Base-by-base conservation (phyloP, 2,113 vertebrate species). In the Ascaphus truei region DNA sequence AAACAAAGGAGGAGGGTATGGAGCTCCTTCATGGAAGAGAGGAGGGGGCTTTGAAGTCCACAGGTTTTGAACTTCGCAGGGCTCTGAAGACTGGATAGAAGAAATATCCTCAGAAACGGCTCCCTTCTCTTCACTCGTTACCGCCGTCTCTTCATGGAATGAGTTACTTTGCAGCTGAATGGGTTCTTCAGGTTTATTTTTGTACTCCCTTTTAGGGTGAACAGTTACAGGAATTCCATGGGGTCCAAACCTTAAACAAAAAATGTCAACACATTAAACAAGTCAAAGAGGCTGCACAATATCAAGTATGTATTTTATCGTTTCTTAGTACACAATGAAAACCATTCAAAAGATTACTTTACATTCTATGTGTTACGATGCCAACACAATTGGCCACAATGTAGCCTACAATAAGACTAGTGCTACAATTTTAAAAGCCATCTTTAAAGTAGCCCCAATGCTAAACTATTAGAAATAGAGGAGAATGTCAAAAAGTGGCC, bases 221-320 rank as follows among this genome's bases (percentile, higher is more conserved):
- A 95, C 86, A 3, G 97, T 96, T 87, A 98, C 93, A 75, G 97
- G 96, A 77, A 99, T 99, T 68, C 96, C 97, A 63, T 96, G 96
- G 15, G 96, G 97, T 79, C 97, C 97, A 68, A 98, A 98, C 90
- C 97, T 99, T 65, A 79, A 73, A 58, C 83, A 43, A 76, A 31
- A 62, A 71, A 58, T 62, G 4, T 61, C 7, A 74, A 75, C 69
- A 8, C 22, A 15, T 55, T 55, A 55, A n/a, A n/a, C n/a, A n/a
- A n/a, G n/a, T n/a, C n/a, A n/a, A n/a, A n/a, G n/a, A n/a, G n/a
- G n/a, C n/a, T n/a, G n/a, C n/a, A n/a, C n/a, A n/a, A n/a, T n/a
- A n/a, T n/a, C n/a, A n/a, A n/a, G n/a, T n/a, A n/a, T n/a, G n/a
- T n/a, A n/a, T n/a, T n/a, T n/a, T n/a, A n/a, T n/a, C n/a, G n/a